phyloP scores from a whole-genome alignment of 2,888 invertebrate species.

The Lobophora halterata region DNA sequence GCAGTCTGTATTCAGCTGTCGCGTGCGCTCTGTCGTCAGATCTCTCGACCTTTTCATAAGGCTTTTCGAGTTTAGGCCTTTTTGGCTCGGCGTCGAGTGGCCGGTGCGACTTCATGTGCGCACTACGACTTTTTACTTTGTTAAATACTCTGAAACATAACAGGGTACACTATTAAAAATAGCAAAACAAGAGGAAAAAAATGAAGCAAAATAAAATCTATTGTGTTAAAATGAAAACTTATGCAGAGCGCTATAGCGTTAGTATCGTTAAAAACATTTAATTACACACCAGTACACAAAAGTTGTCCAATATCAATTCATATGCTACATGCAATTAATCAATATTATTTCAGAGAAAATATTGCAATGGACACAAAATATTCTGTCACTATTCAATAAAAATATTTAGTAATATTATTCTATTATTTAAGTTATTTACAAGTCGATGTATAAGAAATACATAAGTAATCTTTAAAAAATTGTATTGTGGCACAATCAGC shows the following conservation, averaged over 20 bases:
- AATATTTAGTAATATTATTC: constrained; percentile 34
- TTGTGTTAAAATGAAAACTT: constrained; percentile 33
- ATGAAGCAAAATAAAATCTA: constrained; percentile 44
- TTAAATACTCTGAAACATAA: constrained; percentile 93
- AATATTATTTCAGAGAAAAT: constrained; percentile 45
- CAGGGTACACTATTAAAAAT: constrained; percentile 70
- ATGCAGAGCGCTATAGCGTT: constrained; percentile 63
- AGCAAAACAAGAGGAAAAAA: constrained; percentile 57
- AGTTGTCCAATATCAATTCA: constrained; percentile 45
- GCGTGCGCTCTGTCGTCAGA: constrained; percentile 70
- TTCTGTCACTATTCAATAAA: constrained; percentile 54
- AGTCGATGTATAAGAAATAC: constrained; percentile 40
- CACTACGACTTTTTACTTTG: constrained; percentile 99
- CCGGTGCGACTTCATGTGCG: constrained; percentile 99
- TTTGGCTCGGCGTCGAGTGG: constrained; percentile 91
- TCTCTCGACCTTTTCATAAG: constrained; percentile 80
- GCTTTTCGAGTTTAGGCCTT: constrained; percentile 83
- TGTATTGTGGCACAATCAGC: constrained; percentile 37
- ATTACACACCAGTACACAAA: constrained; percentile 60
- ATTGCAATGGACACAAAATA: constrained; percentile 61
- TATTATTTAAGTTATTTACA: constrained; percentile 61
- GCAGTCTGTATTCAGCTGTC: constrained; percentile 66
- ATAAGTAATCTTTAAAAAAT: constrained; percentile 35
- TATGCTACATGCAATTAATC: constrained; percentile 58
- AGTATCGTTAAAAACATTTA: constrained; percentile 54